Evolutionary conservation across 2,113 vertebrate species (phyloP), one percentile per base, ranked within the genome.

Genomic region (Zapornia atra): DNA sequence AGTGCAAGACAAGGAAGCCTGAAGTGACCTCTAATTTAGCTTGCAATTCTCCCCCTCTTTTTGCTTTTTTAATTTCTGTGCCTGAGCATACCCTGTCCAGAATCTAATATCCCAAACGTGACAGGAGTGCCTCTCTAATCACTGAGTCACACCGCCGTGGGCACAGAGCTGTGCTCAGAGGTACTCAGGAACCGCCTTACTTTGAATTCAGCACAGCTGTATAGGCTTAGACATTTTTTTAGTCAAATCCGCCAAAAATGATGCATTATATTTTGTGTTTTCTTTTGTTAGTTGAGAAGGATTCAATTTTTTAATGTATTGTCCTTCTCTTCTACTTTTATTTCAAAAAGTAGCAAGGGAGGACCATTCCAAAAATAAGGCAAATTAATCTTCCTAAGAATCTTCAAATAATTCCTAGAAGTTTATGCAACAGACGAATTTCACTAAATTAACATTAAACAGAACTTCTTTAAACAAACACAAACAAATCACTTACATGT

Each of bases 381-480:
- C 65, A 70, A 91, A 86, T 96, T 94, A 77, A 94, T 91, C 87
- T 94, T 96, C 87, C 75, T 82, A 73, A 90, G 94, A 96, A 93
- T 90, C 66, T 94, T 96, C 85, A 94, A 66, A 70, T 94, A 91
- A 91, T 96, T 94, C 96, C 85, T 97, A 93, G 90, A 96, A 97
- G 87, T 94, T 94, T 93, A 91, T 95, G 66, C 63, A 96, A 85
- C 59, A 54, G 90, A 38, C 4, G 17, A 93, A 90, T 91, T 94
- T 94, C 75, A 93, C 90, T 82, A 85, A 79, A 95, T 86, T 90
- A 95, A 93, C 80, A 79, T 92, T 90, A 90, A 93, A 93, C 76
- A 94, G 90, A 95, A 86, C 82, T 88, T 83, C 75, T 93, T 96
- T 87, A 90, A 94, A 90, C 87, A 95, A 88, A 94, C 85, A 94